phyloP scores from a whole-genome alignment of 1,140 invertebrate species.

The Drosophila nannoptera region DNA sequence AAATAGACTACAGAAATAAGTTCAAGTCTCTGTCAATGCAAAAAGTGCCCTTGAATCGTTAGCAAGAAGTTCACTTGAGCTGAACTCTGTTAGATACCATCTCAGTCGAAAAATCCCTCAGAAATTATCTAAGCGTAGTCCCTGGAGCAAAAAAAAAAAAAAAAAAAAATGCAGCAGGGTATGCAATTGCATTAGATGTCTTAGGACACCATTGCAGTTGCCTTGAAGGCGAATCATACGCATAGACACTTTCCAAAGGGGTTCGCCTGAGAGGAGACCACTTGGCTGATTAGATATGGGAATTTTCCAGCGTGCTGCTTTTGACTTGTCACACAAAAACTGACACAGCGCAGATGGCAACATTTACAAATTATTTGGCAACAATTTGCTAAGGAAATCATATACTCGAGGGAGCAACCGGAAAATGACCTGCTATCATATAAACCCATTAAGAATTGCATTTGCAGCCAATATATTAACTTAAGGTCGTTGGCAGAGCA shows the following conservation, averaged over 20 bases:
- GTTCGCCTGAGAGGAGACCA: slow-evolving; percentile 13
- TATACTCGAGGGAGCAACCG: no score
- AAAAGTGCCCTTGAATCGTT: neutral
- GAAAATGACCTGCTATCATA: no score
- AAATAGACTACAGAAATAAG: no score
- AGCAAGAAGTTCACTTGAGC: neutral
- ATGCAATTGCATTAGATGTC: slow-evolving; percentile 7
- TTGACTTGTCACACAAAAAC: neutral
- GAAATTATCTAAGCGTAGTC: neutral
- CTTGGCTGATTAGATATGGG: slow-evolving; percentile 37
- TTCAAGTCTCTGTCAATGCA: no score
- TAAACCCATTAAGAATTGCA: no score
- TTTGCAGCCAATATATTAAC: no score
- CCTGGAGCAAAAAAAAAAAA: neutral
- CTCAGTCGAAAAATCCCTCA: no score
- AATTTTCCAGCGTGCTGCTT: neutral
- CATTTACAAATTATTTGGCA: no score
- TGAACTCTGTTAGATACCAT: no score
- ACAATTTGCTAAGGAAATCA: no score
- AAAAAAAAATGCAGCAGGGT: neutral
- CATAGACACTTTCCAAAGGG: slow-evolving; percentile 1
- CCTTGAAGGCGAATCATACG: neutral
- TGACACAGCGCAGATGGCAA: no score
- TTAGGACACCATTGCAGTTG: neutral
- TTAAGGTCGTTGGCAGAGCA: no score